Base-by-base conservation (phyloP, 2,113 vertebrate species). In the Atlantisia rogersi region DNA sequence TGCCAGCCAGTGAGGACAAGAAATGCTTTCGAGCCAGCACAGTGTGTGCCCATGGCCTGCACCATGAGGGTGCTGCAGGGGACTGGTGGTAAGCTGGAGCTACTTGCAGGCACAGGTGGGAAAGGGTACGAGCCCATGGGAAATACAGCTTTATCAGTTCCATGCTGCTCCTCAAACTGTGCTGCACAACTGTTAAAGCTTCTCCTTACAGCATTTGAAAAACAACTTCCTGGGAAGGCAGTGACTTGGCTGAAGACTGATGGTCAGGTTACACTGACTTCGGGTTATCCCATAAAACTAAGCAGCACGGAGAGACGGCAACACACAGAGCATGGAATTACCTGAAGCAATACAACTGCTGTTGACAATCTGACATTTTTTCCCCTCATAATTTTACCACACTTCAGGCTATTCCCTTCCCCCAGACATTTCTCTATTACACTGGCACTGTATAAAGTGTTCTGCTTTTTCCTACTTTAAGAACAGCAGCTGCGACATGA, bases 1-100 rank as follows among this genome's bases (percentile, higher is more conserved):
- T 0, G 1, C 39, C 52, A 3, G 5, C 55, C 46, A 35, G 25
- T 0, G 3, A 21, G 52, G n/a, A 18, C 48, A 10, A 0, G 1
- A 2, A 25, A 46, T 3, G 11, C 68, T 37, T 20, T 69, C 31
- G 9, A 55, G 56, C 44, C 56, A 75, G 3, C 25, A 16, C 48
- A 32, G 32, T 14, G 7, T 12, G 39, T 48, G 31, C 37, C 0
- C 2, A 18, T 1, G 8, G 46, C 53, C 44, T 73, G 31, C 25
- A 9, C 3, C 6, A 12, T 3, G 3, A 21, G 35, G 16, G 2
- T 62, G 22, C 32, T 46, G 35, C 50, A 18, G 15, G 56, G 28
- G 2, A 35, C 24, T 13, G 24, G 67, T 32, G 68, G 28, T 17
- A 44, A 90, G 9, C 44, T 64, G 79, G 25, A 82, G 35, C 37